Evolutionary conservation across 2,888 invertebrate species (phyloP), one percentile per base, ranked within the genome.

Genomic region (Pristionchus arcanus): DNA sequence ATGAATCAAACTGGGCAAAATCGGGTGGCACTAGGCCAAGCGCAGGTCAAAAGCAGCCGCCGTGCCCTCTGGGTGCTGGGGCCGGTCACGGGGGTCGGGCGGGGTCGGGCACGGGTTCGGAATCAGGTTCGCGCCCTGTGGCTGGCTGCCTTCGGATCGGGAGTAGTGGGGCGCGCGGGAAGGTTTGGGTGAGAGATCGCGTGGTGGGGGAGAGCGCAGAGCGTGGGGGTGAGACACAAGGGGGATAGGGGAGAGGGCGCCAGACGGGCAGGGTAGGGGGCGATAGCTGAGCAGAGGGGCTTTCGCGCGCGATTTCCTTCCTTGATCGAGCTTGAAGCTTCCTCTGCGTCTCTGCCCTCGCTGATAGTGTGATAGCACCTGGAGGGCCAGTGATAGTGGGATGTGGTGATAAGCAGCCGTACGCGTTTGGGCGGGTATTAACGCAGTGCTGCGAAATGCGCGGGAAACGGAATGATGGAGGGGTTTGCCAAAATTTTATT

Each of bases 251-350:
- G 84, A 59, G 84, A 85, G 59, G 25, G 84, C 55, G 84, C 55
- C 55, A 53, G 59, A 84, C 34, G 59, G 81, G 16, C 34, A 84
- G 84, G 28, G 49, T 21, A 19, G 9, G 5, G 2, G 31, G 84
- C 28, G 59, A 84, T 31, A 84, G 84, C 59, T 31, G 21, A 13
- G 59, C n/a, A n/a, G n/a, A n/a, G n/a, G 84, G n/a, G 83, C 53
- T 81, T 81, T 81, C 81, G 81, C 81, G 81, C 81, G 81, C 81
- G n/a, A 19, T 77, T 77, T n/a, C 49, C 42, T 42, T 9, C 3
- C 42, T 49, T 49, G 42, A 49, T 53, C n/a, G 71, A 63, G 63
- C n/a, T 28, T 2, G 9, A 5, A 2, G 55, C 13, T 5, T n/a
- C 1, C 74, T 37, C 74, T 74, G 74, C 74, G 37, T 74, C 74